Evolutionary conservation across 2,797 vertebrate genomes (phyloP), one percentile per base, ranked within the genome.

Genomic region (Myripristis jacobus): DNA sequence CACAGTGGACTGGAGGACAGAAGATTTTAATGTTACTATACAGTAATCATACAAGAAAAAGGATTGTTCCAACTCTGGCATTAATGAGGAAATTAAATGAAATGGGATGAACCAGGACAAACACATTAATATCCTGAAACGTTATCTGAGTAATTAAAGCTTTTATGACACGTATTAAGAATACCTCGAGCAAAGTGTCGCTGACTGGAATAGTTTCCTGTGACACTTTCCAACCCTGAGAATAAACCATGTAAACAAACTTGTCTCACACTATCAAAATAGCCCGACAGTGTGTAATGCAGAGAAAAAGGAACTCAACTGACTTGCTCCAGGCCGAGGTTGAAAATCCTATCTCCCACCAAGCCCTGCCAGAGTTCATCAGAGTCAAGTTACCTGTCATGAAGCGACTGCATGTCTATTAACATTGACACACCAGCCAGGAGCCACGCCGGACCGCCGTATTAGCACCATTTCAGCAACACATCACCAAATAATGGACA

Each of bases 171-270:
- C 61, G 16, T 66, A 85, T 87, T 75, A 80, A 63, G 79, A 83
- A 88, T 84, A 83, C 77, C 76, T 81, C 43, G 31, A 73, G 73
- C 58, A 66, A 83, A 80, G 85, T 80, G 83, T 86, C 76, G 76
- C 71, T 65, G 48, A 72, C 74, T 80, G 53, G 65, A 87, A 87
- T 82, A 87, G 77, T 88, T 89, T 86, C 81, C 83, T 77, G 74
- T 77, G 75, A 83, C 82, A 86, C 82, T 64, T 77, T 86, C 79
- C 57, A 83, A 51, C 80, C 58, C 88, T 85, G 79, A 88, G 84
- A 91, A 91, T 88, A 87, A 88, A 88, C 78, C 73, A 76, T 89
- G 89, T 91, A 91, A 92, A 93, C 90, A 93, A 91, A 90, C 83
- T 88, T 24, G 75, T 84, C 82, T 85, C 78, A 56, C 85, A 75